Percentiles rank a stretch among this genome's conserved stretches.
phyloP scores from a whole-genome alignment of 2,113 vertebrate species.

The Bambusicola thoracicus region DNA sequence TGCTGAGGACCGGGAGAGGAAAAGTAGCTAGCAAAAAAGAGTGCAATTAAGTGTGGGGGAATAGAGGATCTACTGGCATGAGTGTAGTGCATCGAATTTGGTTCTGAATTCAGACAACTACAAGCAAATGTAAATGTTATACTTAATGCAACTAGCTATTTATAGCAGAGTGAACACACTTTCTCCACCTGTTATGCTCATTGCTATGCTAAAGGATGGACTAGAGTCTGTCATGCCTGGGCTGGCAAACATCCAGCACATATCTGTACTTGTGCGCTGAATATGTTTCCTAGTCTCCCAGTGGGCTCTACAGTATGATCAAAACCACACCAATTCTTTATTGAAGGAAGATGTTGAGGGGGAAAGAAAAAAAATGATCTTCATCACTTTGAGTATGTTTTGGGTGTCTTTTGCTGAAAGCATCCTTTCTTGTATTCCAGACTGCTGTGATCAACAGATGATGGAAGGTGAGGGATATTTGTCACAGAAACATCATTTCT shows the following conservation, averaged over 20 bases:
- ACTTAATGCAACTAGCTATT: slow-evolving; percentile 60
- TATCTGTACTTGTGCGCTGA: background rate
- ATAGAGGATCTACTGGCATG: slow-evolving; percentile 16
- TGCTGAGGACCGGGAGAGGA: slow-evolving; percentile 45
- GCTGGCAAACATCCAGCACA: background rate
- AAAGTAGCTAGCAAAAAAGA: slow-evolving; percentile 42
- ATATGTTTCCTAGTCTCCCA: background rate
- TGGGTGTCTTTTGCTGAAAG: background rate
- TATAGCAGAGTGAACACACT: slow-evolving; percentile 27
- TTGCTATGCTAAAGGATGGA: background rate
- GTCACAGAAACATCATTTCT: background rate
- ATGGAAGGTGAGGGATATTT: background rate
- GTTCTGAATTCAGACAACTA: slow-evolving; percentile 63
- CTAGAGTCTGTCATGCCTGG: background rate
- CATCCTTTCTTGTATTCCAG: background rate
- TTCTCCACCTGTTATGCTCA: slow-evolving; percentile 13
- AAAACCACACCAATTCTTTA: background rate
- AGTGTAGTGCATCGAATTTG: slow-evolving; percentile 15
- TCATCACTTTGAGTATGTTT: background rate
- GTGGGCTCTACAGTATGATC: background rate
- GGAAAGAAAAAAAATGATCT: background rate
- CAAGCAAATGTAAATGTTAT: slow-evolving; percentile 68
- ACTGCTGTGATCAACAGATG: background rate
- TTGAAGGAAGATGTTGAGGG: background rate
- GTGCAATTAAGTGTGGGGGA: slow-evolving; percentile 5